These are phyloP conservation scores for Nibea albiflora DNA, from an alignment of 2,113 vertebrate species.

Conservation along the genomic window DNA sequence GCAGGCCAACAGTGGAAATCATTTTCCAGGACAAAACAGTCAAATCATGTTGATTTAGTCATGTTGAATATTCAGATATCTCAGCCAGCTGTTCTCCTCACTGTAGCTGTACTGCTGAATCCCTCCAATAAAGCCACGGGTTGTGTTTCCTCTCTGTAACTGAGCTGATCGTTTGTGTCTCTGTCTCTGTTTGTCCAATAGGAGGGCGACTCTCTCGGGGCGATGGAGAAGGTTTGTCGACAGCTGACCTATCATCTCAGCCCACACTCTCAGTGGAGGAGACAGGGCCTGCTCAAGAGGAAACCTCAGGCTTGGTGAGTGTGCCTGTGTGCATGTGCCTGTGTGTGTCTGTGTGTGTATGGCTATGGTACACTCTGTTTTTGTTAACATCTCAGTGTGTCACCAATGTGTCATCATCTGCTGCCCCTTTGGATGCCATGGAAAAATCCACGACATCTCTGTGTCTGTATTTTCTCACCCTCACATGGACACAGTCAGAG, in stretches of 20 bases:
- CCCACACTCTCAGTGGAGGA: conserved; percentile 96
- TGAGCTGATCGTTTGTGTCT: conserved; percentile 22
- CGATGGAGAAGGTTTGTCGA: conserved; percentile 97
- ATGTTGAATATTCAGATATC: background rate
- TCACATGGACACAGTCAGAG: conserved; percentile 31
- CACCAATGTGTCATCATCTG: conserved; percentile 56
- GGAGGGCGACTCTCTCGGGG: conserved; percentile 92
- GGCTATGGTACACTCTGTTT: conserved; percentile 18
- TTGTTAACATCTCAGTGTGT: conserved; percentile 55
- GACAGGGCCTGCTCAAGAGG: conserved; percentile 93
- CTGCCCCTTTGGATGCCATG: conserved; percentile 51
- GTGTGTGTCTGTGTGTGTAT: conserved; percentile 15
- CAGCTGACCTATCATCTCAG: conserved; percentile 99
- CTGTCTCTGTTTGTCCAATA: conserved; percentile 63
- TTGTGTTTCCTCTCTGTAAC: background rate
- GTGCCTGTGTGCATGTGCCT: background rate
- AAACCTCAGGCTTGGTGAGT: conserved; percentile 97
- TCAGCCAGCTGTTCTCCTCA: background rate
- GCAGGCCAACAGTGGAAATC: too few relatives aligned
- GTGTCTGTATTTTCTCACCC: conserved; percentile 40
- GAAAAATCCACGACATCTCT: conserved; percentile 29
- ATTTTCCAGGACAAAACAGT: too few relatives aligned
- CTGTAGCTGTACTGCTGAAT: background rate
- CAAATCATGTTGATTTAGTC: background rate
- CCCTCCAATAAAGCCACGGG: background rate